Percentiles rank a stretch among this genome's conserved stretches.
These are phyloP conservation scores for Drosophila anceps DNA, from an alignment of 2,888 invertebrate genomes.

Conservation along the genomic window DNA sequence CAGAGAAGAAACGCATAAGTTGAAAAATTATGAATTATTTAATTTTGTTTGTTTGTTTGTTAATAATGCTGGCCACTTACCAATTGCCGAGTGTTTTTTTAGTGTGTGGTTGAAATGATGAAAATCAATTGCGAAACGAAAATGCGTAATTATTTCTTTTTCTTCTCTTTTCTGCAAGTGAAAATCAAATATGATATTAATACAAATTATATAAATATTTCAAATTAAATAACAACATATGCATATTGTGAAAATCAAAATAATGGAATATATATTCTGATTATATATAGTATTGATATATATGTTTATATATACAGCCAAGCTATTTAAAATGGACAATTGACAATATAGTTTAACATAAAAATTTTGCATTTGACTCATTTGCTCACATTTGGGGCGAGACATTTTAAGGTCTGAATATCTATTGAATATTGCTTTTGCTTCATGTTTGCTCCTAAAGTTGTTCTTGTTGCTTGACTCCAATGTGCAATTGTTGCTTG, in stretches of 20 bases:
- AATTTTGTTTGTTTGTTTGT: neutral
- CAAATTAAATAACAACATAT: constrained; percentile 10
- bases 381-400: constrained; percentile 70
- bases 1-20: constrained; percentile 29
- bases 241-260: constrained; percentile 14
- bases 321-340: constrained; percentile 64
- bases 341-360: constrained; percentile 48
- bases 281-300: constrained; percentile 6
- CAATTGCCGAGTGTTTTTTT: constrained; percentile 45
- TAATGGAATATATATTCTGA: constrained; percentile 13
- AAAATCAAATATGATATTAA: constrained; percentile 52
- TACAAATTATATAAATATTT: constrained; percentile 8
- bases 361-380: constrained; percentile 47
- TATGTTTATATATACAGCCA: constrained; percentile 53
- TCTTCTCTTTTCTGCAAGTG: constrained; percentile 78
- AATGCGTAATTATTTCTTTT: constrained; percentile 73
- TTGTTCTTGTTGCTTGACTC: constrained; percentile 36
- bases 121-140: constrained; percentile 68
- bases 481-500: constrained; percentile 36
- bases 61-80: constrained; percentile 51
- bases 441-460: constrained; percentile 26
- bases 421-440: constrained; percentile 36
- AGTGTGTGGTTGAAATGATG: constrained; percentile 55
- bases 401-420: constrained; percentile 37
- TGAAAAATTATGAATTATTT: constrained; percentile 16